phyloP scores from a whole-genome alignment of 2,113 vertebrate genomes.

The Aviceda subcristata region DNA sequence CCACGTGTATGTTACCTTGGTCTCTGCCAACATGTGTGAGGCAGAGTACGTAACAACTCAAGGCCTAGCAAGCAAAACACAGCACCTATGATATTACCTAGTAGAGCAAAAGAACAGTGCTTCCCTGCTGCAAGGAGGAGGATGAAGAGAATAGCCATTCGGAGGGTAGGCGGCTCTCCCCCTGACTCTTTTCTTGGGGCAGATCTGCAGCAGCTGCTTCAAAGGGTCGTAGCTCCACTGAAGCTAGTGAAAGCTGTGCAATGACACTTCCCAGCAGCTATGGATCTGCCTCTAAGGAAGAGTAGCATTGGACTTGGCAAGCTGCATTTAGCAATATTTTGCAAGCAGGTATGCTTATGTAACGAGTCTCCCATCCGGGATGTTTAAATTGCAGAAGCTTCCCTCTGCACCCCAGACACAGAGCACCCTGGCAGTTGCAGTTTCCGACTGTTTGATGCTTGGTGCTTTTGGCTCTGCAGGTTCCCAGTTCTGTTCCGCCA shows the following conservation, averaged over 20 bases:
- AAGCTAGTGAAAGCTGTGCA: neutral
- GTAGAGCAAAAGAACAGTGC: neutral
- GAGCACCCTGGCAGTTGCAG: neutral
- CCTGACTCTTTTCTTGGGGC: rapidly evolving
- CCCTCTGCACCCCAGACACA: neutral
- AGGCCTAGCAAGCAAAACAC: neutral
- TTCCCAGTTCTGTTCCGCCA: neutral
- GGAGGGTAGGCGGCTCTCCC: neutral
- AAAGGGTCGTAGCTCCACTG: neutral
- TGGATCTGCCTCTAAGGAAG: neutral
- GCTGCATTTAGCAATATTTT: neutral
- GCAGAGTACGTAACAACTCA: neutral
- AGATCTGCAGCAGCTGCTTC: neutral
- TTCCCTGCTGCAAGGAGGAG: neutral
- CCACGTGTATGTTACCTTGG: neutral
- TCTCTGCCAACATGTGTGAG: neutral
- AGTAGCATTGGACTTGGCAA: neutral
- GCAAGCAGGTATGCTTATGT: neutral
- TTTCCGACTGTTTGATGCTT: neutral
- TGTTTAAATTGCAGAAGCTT: neutral
- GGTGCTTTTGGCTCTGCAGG: neutral
- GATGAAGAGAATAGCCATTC: neutral
- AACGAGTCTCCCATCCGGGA: neutral
- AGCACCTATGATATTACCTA: too few relatives aligned
- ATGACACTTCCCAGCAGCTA: neutral